Evolutionary conservation across 1,140 invertebrate species (phyloP), one percentile per base, ranked within the genome.

Genomic region (Monochamus saltuarius): DNA sequence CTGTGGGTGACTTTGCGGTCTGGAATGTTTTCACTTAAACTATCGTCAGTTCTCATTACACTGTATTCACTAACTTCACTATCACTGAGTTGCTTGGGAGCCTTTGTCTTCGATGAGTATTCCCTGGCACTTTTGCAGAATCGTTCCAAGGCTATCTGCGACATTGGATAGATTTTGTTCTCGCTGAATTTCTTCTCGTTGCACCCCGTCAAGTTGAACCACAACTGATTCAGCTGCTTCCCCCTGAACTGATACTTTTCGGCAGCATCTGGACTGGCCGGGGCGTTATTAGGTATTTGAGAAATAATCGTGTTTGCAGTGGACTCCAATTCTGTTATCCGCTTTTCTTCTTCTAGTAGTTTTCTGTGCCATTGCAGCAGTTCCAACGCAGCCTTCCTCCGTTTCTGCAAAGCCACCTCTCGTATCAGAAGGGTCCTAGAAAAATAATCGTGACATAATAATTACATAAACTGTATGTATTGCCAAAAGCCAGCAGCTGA

Each of bases 291-390:
- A 43, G 64, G 67, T 42, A 62, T 63, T 61, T 72, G 67, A 47
- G 64, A 68, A 47, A 73, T 70, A 9, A 75, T 68, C 9, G 65
- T 63, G 34, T 61, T 73, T 7, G 73, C 69, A 11, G 67, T 65
- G 43, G 58, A 65, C 56, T 77, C 75, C 49, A 77, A 56, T 56
- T 72, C 69, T 29, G 63, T 60, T 40, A 77, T 75, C 43, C 69
- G 66, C 37, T 65, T 62, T 70, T 77, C 75, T 69, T 77, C 75
- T 40, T 72, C 69, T 39, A 73, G 46, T 22, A 77, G 62, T 53
- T 69, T 68, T 47, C 73, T 67, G 63, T 77, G 74, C 73, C 73
- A 76, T 74, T 73, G 60, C 53, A 77, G 49, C 29, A 77, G 54
- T 17, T 75, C 74, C 63, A 76, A 73, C 13, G 69, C 75, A 17